Base-by-base conservation (phyloP, 1,140 invertebrate species). In the Asobara japonica region DNA sequence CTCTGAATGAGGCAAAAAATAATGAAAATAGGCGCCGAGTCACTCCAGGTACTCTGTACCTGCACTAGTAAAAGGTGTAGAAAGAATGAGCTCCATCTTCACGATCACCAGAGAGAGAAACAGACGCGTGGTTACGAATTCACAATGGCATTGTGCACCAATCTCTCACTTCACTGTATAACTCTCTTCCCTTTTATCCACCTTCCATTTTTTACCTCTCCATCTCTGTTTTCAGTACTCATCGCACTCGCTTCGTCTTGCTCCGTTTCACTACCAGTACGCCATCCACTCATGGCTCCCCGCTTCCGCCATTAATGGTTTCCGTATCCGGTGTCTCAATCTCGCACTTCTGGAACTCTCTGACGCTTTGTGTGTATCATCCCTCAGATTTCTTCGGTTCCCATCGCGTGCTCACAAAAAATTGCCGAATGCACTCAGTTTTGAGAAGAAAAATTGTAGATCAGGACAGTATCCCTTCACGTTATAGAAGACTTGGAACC, bases 101-200 rank as follows among this genome's bases (percentile, higher is more conserved):
- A 66, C n/a, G n/a, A n/a, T n/a, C n/a, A n/a, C n/a, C n/a, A 45
- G 41, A 45, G 7, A 7, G 41, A 45, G n/a, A 45, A n/a, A 41
- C n/a, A 45, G 41, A 16, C 72, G 76, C 66, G 75, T 70, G 77
- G 73, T 78, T 78, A 75, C 75, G 73, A 78, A 78, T 78, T 78
- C 79, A 78, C 77, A 75, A 78, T 78, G 77, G 73, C 79, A 81
- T 83, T 82, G 80, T 81, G 76, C 61, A 74, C 73, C 78, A 48
- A 69, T 72, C 66, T 73, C 66, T 38, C 64, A 33, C 31, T 65
- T 62, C 51, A 25, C 51, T 56, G 25, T 56, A 56, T 56, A 56
- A 56, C 51, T 56, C 25, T 45, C 30, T 71, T 69, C 64, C 18
- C 41, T 69, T 60, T 45, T 65, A 61, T 66, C 45, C 71, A 41